Base-by-base conservation (phyloP, 1,140 invertebrate genomes). In the honey bee (Apis mellifera) region DNA sequence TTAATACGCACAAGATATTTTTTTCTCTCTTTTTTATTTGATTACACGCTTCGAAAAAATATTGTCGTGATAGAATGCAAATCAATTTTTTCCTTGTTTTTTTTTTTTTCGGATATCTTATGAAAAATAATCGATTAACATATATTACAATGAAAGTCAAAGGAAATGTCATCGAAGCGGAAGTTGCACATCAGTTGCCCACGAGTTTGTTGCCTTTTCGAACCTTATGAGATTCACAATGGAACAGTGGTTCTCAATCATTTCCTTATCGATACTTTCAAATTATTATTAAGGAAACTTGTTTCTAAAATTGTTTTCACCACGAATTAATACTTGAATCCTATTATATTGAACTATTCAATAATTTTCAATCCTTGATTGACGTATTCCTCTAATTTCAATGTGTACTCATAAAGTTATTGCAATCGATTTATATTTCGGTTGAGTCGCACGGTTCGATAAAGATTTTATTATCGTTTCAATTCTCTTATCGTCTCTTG, bases 151-250 rank as follows among this genome's bases (percentile, higher is more conserved):
- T 7, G 76, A 21, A 69, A 78, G 54, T 23, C 52, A 19, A 52
- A 69, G 54, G 76, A 78, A 78, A 69, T 70, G 76, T 59, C 76
- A 54, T 21, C 52, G 42, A 57, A 70, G 55, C 76, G 76, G 76
- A 78, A 78, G 76, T 78, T 78, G 65, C 76, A 54, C 76, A 70
- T 78, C 76, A 70, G 52, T 50, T 78, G 76, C 32, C 76, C 50
- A 78, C 65, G 65, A 78, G 17, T 32, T 21, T 11, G 19, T 54
- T 69, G 52, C 32, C 65, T 77, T 77, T 42, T 78, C 64, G n/a
- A 78, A 48, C 65, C 52, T 59, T 78, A 68, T 23, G n/a, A 59
- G 65, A 50, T 48, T 69, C 23, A 70, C 76, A 48, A 66, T 57
- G 48, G 23, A 32, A 13, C 77, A 79, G 77, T 71, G 77, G 15